Conservation (phyloP, 2,113 vertebrate species). For the Columbina picui region DNA sequence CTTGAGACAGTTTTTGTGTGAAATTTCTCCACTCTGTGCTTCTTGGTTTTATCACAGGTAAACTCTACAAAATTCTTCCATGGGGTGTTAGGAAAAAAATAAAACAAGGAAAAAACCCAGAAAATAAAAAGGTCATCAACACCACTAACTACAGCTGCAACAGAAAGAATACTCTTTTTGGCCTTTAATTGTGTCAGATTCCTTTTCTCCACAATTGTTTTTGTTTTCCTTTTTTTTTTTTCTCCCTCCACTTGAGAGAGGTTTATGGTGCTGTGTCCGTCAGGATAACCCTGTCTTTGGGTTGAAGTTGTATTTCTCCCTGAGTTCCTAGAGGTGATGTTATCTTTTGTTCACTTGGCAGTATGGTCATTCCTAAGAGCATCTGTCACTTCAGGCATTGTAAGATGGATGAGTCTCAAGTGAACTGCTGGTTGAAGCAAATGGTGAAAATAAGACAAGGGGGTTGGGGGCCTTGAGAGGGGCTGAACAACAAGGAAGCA, state of each 20-base stretch:
- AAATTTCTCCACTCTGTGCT: background rate
- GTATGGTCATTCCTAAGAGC: constrained; percentile 86
- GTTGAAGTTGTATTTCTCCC: constrained; percentile 78
- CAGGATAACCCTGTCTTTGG: constrained; percentile 69
- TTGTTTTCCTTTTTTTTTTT: background rate
- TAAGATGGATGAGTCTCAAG: constrained; percentile 96
- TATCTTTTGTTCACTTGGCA: constrained; percentile 83
- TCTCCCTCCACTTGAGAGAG: constrained; percentile 61
- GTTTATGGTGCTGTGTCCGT: constrained; percentile 80
- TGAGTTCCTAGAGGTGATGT: constrained; percentile 81
- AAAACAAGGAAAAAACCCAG: too few relatives aligned
- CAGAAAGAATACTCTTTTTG: constrained; percentile 61
- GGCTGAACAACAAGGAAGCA: constrained; percentile 82
- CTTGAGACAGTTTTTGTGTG: background rate
- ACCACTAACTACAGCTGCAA: background rate
- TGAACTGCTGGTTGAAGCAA: constrained; percentile 93
- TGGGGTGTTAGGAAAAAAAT: background rate
- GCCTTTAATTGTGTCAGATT: constrained; percentile 73
- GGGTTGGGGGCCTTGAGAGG: constrained; percentile 69
- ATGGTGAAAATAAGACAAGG: constrained; percentile 93
- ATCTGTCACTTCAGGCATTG: constrained; percentile 93
- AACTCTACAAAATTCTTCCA: background rate
- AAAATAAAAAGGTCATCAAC: constrained; percentile 52
- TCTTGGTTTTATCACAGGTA: background rate
- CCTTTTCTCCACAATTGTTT: constrained; percentile 56